Conservation (phyloP, 2,797 vertebrate genomes). For the Antrozous pallidus region DNA sequence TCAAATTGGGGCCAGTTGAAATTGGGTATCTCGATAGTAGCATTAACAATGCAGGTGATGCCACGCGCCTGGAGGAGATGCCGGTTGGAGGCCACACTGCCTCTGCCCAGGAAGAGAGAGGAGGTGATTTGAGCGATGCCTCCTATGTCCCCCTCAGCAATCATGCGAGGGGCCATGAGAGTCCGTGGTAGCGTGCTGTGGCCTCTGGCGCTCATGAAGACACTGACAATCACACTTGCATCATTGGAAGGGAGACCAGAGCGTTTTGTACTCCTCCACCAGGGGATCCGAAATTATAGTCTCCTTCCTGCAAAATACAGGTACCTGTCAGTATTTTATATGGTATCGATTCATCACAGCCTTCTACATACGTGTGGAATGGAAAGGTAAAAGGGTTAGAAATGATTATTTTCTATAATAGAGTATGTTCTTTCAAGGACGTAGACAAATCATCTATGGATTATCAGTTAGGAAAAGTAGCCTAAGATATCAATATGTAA, state of each 20-base stretch:
- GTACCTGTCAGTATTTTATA: slow-evolving; percentile 35
- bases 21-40: slow-evolving; percentile 97
- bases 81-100: slow-evolving; percentile 95
- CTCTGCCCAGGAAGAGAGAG: slow-evolving; percentile 94
- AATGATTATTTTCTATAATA: background rate
- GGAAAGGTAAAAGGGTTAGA: background rate
- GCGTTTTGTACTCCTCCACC: slow-evolving; percentile 51
- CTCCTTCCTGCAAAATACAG: slow-evolving; percentile 69
- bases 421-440: background rate
- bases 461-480: slow-evolving; percentile 12
- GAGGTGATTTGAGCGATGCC: slow-evolving; percentile 97
- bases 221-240: slow-evolving; percentile 79
- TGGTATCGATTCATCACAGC: background rate
- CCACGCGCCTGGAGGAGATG: slow-evolving; percentile 95
- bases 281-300: slow-evolving; percentile 35
- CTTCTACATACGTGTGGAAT: background rate
- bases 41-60: slow-evolving; percentile 97
- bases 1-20: slow-evolving; percentile 98
- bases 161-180: slow-evolving; percentile 90
- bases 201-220: slow-evolving; percentile 94
- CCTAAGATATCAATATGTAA: background rate
- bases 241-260: slow-evolving; percentile 72
- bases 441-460: background rate
- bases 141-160: slow-evolving; percentile 90
- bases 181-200: slow-evolving; percentile 91